Base-by-base conservation (phyloP, 1,140 invertebrate genomes). In the Grapholita molesta region DNA sequence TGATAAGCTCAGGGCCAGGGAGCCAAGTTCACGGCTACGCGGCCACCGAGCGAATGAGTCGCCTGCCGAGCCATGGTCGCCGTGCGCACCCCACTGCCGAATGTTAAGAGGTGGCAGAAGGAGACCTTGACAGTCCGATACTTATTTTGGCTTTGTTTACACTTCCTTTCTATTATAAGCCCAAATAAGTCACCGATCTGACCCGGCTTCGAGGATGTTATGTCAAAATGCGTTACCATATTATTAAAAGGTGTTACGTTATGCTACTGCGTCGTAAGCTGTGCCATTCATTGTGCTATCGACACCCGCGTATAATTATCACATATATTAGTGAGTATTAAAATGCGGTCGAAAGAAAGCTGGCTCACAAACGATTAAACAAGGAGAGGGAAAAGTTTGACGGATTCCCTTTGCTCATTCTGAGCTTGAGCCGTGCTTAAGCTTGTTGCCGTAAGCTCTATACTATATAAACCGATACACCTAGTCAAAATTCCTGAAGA, bases 21-120 rank as follows among this genome's bases (percentile, higher is more conserved):
- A 84, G 86, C 86, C 86, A 89, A 89, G 86, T 89, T 90, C 88
- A 90, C 86, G 85, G 86, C 84, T 80, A 90, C 86, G 82, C 86
- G 78, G 66, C 83, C 76, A 85, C 83, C 74, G 80, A 78, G 77
- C 82, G 82, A 85, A 74, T 83, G 85, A 79, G 77, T 30, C 21
- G 38, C 25, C 23, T 15, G n/a, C n/a, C 48, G 35, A 30, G 38
- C 64, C 72, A 69, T 70, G 35, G 67, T 64, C 68, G 69, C 66
- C 71, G 65, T 71, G 72, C 75, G 75, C 78, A 82, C 85, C 83
- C 84, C 87, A 86, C 85, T 79, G 75, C 73, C 66, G 69, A 33
- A 64, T 69, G 66, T 74, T 53, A 68, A 55, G 71, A 72, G 75
- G 69, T 71, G 74, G 77, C 74, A 74, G 78, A 61, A 79, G 74